Evolutionary conservation across 2,797 vertebrate species (phyloP).

Genomic region (Sebastolobus alascanus): DNA sequence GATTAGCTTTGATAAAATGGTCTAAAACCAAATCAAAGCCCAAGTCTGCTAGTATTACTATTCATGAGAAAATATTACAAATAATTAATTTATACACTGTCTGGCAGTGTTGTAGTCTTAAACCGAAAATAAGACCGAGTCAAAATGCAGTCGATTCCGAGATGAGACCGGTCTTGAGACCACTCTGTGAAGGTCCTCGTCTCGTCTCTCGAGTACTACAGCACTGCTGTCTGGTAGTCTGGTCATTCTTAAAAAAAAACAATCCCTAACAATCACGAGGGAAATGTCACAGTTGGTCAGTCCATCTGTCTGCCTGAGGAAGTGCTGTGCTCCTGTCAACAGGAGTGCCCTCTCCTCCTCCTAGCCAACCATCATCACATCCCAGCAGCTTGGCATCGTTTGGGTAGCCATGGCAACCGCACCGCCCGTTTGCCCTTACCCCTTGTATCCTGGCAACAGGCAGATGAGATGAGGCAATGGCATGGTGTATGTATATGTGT

Average conservation of each 20-base stretch:
- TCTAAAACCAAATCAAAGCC: too few species aligned
- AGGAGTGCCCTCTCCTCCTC: slow-evolving; percentile 41
- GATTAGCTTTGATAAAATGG: too few species aligned
- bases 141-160: background rate
- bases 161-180: background rate
- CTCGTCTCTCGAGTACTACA: background rate
- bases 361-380: slow-evolving; percentile 53
- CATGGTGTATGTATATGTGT: slow-evolving; percentile 33
- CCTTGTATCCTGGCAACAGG: slow-evolving; percentile 85
- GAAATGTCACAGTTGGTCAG: slow-evolving; percentile 36
- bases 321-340: slow-evolving; percentile 35
- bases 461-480: slow-evolving; percentile 66
- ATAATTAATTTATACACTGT: too few species aligned
- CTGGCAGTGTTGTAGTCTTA: too few species aligned
- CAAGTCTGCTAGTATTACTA: too few species aligned
- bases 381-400: slow-evolving; percentile 71
- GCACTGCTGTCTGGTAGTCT: background rate
- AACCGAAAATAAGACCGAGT: too few species aligned
- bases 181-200: too few species aligned
- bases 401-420: slow-evolving; percentile 74
- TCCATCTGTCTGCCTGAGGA: slow-evolving; percentile 57
- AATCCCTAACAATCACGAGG: background rate
- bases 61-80: too few species aligned
- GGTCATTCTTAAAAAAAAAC: slow-evolving; percentile 13
- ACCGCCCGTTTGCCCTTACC: slow-evolving; percentile 70